Evolutionary conservation across 2,797 vertebrate species (phyloP), one percentile per base, ranked within the genome.

Genomic region (Rhynchonycteris naso): DNA sequence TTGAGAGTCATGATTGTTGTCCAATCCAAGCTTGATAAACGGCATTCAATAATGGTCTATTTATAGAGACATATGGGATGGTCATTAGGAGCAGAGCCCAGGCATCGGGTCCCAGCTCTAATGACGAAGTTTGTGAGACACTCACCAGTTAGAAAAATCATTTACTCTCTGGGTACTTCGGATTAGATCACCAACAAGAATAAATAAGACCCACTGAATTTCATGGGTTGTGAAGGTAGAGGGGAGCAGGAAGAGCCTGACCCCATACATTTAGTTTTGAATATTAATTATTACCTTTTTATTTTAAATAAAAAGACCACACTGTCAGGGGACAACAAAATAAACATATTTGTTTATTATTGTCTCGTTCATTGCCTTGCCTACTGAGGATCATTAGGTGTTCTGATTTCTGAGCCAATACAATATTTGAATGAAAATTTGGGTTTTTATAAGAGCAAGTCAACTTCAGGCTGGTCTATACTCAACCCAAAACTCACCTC

Each of bases 21-120:
- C 79, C 79, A 79, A 94, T 97, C 79, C 72, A 93, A 97, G 94
- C 74, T 78, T 35, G 47, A 92, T 35, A 94, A 87, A 96, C 80
- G 97, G 56, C 88, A 54, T n/a, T 96, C 2, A 7, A 68, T 93
- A 96, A 91, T 50, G 4, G 47, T 4, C 92, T 97, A 96, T 63
- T 96, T 89, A 96, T 95, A 96, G 82, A 93, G 54, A 78, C 95
- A 89, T 89, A 80, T 85, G 96, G 93, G 69, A 95, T 87, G 43
- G 38, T 93, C 92, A 89, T 96, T 88, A 95, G 75, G 52, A 87
- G 38, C 35, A 83, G 65, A 91, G 65, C 33, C 52, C 82, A 81
- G 63, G 54, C 33, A 54, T 13, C 14, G 2, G 50, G 76, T 5
- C 58, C 72, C 30, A 71, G 50, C 66, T 91, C 88, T n/a, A n/a